Evolutionary conservation across 2,888 invertebrate species (phyloP), one percentile per base, ranked within the genome.

Genomic region (Perizoma flavofasciatum): DNA sequence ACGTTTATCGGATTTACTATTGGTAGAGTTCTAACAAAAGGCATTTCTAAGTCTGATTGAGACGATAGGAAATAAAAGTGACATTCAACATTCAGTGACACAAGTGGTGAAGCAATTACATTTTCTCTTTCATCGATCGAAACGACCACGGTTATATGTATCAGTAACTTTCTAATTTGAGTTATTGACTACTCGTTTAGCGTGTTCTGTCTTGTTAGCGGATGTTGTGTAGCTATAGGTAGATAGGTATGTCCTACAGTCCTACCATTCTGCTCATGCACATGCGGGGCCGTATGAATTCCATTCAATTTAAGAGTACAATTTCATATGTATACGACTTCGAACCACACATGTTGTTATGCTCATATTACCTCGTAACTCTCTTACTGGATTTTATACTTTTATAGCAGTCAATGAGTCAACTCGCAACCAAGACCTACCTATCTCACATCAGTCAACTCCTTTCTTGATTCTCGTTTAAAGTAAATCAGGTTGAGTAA

Each of bases 111-210:
- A 70, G 66, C 65, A 60, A 67, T 73, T 70, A 72, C 65, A 69
- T 66, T 76, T 74, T 74, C 71, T 68, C 63, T 61, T 68, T 71
- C 70, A 78, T 83, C 78, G 72, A 83, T 84, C 82, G 79, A 77
- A 71, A 70, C 70, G 77, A 78, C 76, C 71, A 76, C 77, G 75
- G 75, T 79, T 78, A 73, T 72, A 61, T 52, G 75, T 78, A 78
- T 78, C 71, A 74, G 74, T 68, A 74, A 79, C 83, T 86, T 84
- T 85, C 85, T 85, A 84, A 83, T 82, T 54, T 75, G 75, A 79
- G 79, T 78, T 79, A 79, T 57, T 73, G 78, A 80, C 79, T 71
- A 79, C 79, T 70, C 66, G 81, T 76, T 80, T 63, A 61, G 68
- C 72, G 33, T 58, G 59, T 51, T 51, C 39, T 49, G 57, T 53